A percentile compares a stretch with the other conserved stretches of the same genome.
phyloP scores from a whole-genome alignment of 53 echinoderm and acorn worm genomes.

The Henricia sp. region DNA sequence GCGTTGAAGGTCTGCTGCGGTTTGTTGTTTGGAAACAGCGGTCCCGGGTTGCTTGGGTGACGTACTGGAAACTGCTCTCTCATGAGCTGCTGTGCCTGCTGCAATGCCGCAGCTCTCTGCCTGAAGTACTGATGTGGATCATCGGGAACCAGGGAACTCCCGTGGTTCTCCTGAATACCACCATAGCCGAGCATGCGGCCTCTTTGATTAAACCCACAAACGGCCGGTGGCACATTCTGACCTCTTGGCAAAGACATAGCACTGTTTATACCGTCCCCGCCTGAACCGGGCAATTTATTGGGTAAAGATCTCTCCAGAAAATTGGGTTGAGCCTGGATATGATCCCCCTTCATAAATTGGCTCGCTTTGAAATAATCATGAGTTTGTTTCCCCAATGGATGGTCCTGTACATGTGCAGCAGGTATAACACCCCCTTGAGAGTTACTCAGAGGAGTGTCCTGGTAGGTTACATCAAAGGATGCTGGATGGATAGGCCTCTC shows the following conservation, averaged over 20 bases:
- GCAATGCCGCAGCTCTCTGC: slow-evolving; percentile 28
- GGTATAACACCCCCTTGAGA: not conserved
- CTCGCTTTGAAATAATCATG: slow-evolving; percentile 1
- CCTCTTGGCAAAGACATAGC: not conserved
- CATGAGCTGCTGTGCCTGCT: slow-evolving; percentile 23
- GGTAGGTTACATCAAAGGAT: slow-evolving; percentile 7
- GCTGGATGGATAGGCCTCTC: slow-evolving; percentile 49
- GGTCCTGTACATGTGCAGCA: not conserved
- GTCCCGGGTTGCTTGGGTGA: not conserved
- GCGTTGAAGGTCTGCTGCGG: slow-evolving; percentile 13
- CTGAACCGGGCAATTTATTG: slow-evolving; percentile 16
- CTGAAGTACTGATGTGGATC: slow-evolving; percentile 63
- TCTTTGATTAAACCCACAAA: not conserved
- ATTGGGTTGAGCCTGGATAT: slow-evolving; percentile 1
- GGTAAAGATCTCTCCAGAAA: slow-evolving; percentile 12
- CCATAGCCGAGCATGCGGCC: not conserved
- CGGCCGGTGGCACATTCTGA: not conserved
- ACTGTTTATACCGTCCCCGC: slow-evolving; percentile 30
- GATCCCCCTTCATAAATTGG: slow-evolving; percentile 47
- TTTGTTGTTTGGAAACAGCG: slow-evolving; percentile 15
- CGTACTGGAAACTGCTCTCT: slow-evolving; percentile 37
- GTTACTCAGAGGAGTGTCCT: not conserved
- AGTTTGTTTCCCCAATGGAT: slow-evolving; percentile 13
- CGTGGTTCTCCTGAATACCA: slow-evolving; percentile 2
- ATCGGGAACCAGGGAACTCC: slow-evolving; percentile 17